Base-by-base conservation (phyloP, 1,140 invertebrate species). In the Lutraria rhynchaena region DNA sequence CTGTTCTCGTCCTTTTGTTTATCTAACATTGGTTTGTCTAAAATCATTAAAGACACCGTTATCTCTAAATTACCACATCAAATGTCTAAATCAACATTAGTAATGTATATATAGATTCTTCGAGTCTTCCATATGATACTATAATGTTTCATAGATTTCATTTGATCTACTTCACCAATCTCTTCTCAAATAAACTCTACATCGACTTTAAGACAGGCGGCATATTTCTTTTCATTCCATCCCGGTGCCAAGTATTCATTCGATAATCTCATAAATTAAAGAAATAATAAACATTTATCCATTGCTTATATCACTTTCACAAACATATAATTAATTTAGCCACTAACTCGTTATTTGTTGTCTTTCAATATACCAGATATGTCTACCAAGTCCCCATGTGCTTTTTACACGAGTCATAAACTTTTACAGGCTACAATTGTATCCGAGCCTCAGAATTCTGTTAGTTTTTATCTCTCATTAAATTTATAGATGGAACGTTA, bases 401-500 rank as follows among this genome's bases (percentile, higher is more conserved):
- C 24, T 60, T 69, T 67, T 58, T 70, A 46, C 31, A 13, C 2
- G 37, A 70, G 49, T 41, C 55, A 80, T 80, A 80, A 80, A 69
- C 7, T 70, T 80, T 70, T 67, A 58, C 33, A n/a, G 61, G 44
- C 41, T 70, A 80, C 65, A 80, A 80, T 80, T 70, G 53, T 58
- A 60, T 46, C 37, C 29, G 51, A 70, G 57, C 44, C 44, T 44
- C 17, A 41, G 33, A 29, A 70, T 44, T 70, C 55, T 69, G 63
- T 70, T 70, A 58, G 27, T 55, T 65, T 80, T 80, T 69, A 69
- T 70, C 65, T 80, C 65, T 58, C 60, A 80, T 80, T 77, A 67
- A 80, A 80, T 80, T 80, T 80, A 53, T 51, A 80, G 76, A 80
- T 49, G 60, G 76, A 55, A 70, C 76, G 63, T 60, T 80, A 58